Percentiles rank a stretch among this genome's conserved stretches.
These are phyloP conservation scores for Anser cygnoides DNA, from an alignment of 2,113 vertebrate species.

Conservation along the genomic window DNA sequence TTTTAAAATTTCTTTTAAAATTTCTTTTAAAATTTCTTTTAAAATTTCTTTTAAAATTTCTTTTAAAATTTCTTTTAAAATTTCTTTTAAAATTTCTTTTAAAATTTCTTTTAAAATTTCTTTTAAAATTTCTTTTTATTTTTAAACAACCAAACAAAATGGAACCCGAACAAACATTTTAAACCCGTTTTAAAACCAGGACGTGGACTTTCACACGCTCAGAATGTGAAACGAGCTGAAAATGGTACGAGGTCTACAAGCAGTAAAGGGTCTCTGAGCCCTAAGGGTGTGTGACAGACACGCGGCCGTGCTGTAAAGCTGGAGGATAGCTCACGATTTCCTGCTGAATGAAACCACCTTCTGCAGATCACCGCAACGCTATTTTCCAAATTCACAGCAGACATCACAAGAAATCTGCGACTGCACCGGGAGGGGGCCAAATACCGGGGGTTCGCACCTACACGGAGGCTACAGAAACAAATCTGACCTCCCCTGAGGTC, in stretches of 20 bases:
- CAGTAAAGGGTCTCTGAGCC: not conserved
- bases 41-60: no score
- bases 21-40: no score
- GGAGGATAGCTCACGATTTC: not conserved
- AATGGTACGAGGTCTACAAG: not conserved
- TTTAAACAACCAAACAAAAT: not conserved
- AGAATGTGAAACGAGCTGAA: not conserved
- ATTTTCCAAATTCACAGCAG: not conserved
- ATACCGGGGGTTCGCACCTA: not conserved
- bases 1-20: no score
- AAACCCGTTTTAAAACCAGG: not conserved
- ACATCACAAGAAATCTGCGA: not conserved
- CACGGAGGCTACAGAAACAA: not conserved
- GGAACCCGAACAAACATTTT: not conserved
- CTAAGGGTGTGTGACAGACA: not conserved
- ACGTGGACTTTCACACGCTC: not conserved
- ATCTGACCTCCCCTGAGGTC: not conserved
- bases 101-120: no score
- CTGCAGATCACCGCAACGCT: not conserved
- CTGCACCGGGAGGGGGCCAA: not conserved
- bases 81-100: no score
- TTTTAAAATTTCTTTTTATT: no score
- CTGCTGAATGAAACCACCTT: not conserved
- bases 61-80: no score
- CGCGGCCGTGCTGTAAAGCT: not conserved